Evolutionary conservation across 2,113 vertebrate genomes (phyloP).

Genomic region (Aptenodytes forsteri): DNA sequence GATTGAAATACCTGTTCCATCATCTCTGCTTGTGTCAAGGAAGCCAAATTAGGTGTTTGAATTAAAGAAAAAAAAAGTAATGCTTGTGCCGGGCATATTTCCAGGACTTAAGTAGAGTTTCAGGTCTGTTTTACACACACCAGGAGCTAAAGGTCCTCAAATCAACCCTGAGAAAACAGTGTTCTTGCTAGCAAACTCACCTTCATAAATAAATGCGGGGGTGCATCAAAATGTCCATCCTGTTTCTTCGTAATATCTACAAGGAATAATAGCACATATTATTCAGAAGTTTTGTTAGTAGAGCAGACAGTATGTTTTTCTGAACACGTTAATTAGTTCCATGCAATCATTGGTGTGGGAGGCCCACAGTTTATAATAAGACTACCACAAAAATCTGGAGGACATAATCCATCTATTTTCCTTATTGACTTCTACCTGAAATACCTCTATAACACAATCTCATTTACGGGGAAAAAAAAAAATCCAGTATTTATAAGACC

Average conservation of each 20-base stretch:
- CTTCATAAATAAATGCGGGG: constrained; percentile 91
- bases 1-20: background rate
- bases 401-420: background rate
- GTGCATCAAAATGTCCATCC: constrained; percentile 91
- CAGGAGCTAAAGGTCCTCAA: background rate
- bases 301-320: background rate
- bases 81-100: background rate
- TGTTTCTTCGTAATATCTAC: constrained; percentile 94
- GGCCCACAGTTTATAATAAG: background rate
- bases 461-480: background rate
- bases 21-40: background rate
- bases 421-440: background rate
- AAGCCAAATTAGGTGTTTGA: background rate
- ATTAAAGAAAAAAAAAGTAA: background rate
- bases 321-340: background rate
- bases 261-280: constrained; percentile 49
- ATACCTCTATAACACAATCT: background rate
- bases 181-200: constrained; percentile 74
- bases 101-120: background rate
- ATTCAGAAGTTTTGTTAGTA: constrained; percentile 42
- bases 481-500: background rate
- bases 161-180: background rate
- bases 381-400: background rate
- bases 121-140: background rate
- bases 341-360: background rate